These are phyloP conservation scores for Marmota flaviventris DNA, from an alignment of 2,113 vertebrate genomes.

Conservation along the genomic window DNA sequence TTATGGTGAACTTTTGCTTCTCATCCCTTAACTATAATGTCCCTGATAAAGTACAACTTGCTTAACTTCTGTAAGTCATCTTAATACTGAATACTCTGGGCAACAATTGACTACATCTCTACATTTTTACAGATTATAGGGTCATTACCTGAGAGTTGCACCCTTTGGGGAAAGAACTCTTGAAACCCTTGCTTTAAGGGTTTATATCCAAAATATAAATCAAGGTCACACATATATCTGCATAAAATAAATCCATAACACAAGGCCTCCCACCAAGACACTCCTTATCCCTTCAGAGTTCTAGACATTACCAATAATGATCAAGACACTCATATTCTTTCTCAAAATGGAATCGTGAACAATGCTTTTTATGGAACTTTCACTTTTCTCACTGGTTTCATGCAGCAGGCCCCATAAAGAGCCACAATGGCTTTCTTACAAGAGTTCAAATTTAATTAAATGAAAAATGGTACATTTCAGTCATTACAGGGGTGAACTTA, in stretches of 20 bases:
- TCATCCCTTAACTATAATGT: background rate
- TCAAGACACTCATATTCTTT: slow-evolving; percentile 43
- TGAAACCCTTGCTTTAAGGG: background rate
- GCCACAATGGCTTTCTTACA: background rate
- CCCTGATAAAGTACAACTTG: background rate
- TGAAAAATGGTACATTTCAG: background rate
- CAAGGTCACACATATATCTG: background rate
- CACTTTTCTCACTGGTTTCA: background rate
- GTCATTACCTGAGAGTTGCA: background rate
- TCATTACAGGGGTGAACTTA: background rate
- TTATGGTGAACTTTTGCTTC: background rate
- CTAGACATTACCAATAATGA: background rate
- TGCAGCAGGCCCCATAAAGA: background rate
- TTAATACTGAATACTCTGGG: background rate
- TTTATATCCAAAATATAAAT: background rate
- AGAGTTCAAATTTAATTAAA: slow-evolving; percentile 29
- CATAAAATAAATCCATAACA: background rate
- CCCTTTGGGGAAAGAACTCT: background rate
- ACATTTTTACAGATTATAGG: background rate
- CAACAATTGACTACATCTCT: background rate
- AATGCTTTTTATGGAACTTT: background rate
- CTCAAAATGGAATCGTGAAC: slow-evolving; percentile 26
- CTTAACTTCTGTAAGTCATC: background rate
- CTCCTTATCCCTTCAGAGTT: background rate
- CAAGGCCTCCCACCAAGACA: background rate